Evolutionary conservation across 2,888 invertebrate species (phyloP).

Genomic region (Troides oblongomaculatus): DNA sequence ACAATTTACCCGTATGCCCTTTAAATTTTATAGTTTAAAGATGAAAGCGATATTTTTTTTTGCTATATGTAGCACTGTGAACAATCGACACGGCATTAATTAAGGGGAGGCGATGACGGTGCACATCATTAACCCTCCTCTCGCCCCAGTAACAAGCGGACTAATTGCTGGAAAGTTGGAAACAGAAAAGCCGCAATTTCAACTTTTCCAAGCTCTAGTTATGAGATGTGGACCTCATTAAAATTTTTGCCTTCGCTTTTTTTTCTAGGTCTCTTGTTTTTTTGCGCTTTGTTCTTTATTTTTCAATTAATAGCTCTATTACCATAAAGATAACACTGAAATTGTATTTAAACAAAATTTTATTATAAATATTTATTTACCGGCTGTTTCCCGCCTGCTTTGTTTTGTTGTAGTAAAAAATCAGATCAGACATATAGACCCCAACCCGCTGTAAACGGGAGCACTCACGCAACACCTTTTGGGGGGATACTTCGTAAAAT

Average conservation of each 20-base stretch:
- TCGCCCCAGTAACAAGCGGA: conserved; percentile 34
- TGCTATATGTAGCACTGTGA: not conserved
- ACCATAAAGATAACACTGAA: too few relatives aligned
- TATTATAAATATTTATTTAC: too few relatives aligned
- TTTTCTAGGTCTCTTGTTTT: not conserved
- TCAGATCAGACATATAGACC: too few relatives aligned
- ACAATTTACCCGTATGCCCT: not conserved
- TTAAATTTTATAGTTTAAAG: not conserved
- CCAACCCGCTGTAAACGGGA: too few relatives aligned
- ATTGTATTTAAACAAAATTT: too few relatives aligned
- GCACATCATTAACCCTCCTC: conserved; percentile 40
- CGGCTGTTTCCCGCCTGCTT: too few relatives aligned
- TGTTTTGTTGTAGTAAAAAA: too few relatives aligned
- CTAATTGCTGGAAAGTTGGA: conserved; percentile 58
- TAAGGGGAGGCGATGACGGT: conserved; percentile 23
- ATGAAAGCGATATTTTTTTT: conserved; percentile 6
- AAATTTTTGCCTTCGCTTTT: conserved; percentile 11
- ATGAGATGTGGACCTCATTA: conserved; percentile 21
- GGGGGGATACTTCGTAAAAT: too few relatives aligned
- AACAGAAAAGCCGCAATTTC: conserved; percentile 41
- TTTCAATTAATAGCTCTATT: too few relatives aligned
- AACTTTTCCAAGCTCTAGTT: conserved; percentile 28
- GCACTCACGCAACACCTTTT: too few relatives aligned
- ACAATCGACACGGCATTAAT: conserved; percentile 5
- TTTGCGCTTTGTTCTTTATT: not conserved